Base-by-base conservation (phyloP, 2,113 vertebrate genomes). In the Alouatta palliata region DNA sequence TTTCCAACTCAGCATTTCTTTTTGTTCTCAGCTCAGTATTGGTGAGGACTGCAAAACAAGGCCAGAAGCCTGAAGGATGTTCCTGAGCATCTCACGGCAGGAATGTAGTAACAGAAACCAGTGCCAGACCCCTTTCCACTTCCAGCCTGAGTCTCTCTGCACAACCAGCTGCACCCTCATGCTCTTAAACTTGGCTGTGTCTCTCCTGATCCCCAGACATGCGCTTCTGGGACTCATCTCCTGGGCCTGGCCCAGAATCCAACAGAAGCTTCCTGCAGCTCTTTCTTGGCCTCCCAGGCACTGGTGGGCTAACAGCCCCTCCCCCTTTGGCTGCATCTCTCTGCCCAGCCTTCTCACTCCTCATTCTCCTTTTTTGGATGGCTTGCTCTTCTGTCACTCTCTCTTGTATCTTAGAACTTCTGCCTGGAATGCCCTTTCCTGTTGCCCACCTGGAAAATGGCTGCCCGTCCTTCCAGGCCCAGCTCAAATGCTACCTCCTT, bases 401-500 rank as follows among this genome's bases (percentile, higher is more conserved):
- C 76, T 87, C 66, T 75, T 23, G 49, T 43, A 30, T 76, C 47
- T 83, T 64, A 54, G 58, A 61, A 30, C 25, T 85, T 47, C 71
- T 97, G 43, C 47, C 76, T 82, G 58, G 40, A 87, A 77, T 35
- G 58, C 37, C n/a, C 58, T 73, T 68, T 8, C 14, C 52, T 49
- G 11, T 52, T 76, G 81, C 35, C 56, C 43, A 17, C 71, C 56
- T 90, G 56, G 87, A 64, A 85, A 32, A 5, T 0, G 5, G 49
- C 76, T 21, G 30, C 20, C 16, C 35, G 0, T 49, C 52, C 25
- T 82, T 86, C 90, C 30, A 77, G 77, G 49, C 30, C 86, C 32
- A 45, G 73, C 68, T 97, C 88, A 90, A 82, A 94, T 71, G 76
- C 80, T 81, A 17, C 37, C 87, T 81, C 85, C 83, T 96, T 52